Conservation (phyloP, 2,797 vertebrate genomes). For the Chiropotes sagulatus region DNA sequence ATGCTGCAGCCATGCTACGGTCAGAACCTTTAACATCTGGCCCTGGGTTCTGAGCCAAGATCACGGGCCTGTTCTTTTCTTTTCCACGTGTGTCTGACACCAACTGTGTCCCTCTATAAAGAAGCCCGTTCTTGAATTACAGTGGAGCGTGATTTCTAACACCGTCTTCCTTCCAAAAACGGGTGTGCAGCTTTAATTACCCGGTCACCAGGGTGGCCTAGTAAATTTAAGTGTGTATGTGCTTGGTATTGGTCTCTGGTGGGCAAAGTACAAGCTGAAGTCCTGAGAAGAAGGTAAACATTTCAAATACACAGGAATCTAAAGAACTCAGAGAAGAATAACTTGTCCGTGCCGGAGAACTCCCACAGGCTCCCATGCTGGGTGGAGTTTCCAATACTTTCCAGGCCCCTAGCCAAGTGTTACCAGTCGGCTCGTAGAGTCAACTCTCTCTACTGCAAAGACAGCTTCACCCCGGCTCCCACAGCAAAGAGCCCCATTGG, state of each 20-base stretch:
- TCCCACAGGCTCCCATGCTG: slow-evolving; percentile 70
- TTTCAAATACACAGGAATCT: slow-evolving; percentile 68
- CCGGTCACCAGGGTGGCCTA: slow-evolving; percentile 72
- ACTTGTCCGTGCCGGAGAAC: not conserved
- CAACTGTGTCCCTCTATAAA: slow-evolving; percentile 26
- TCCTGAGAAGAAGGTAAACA: slow-evolving; percentile 77
- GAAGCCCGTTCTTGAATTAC: slow-evolving; percentile 50
- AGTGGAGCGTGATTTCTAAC: not conserved
- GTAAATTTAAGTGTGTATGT: not conserved
- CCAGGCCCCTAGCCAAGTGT: slow-evolving; percentile 79
- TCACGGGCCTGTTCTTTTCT: not conserved
- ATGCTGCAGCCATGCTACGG: not conserved
- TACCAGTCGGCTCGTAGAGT: slow-evolving; percentile 36
- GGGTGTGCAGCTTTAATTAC: slow-evolving; percentile 47
- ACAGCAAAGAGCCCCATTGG: not conserved
- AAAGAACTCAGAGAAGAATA: slow-evolving; percentile 75
- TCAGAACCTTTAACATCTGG: slow-evolving; percentile 47
- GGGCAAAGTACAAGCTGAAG: slow-evolving; percentile 45
- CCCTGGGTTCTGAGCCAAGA: slow-evolving; percentile 46
- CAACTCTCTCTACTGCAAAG: slow-evolving; percentile 44
- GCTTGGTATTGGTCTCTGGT: slow-evolving; percentile 35
- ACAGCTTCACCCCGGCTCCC: not conserved
- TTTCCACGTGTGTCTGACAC: slow-evolving; percentile 50
- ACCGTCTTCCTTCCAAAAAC: not conserved
- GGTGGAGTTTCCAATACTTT: slow-evolving; percentile 71